These are phyloP conservation scores for Lamproptera curius DNA, from an alignment of 2,888 invertebrate species.

Conservation along the genomic window DNA sequence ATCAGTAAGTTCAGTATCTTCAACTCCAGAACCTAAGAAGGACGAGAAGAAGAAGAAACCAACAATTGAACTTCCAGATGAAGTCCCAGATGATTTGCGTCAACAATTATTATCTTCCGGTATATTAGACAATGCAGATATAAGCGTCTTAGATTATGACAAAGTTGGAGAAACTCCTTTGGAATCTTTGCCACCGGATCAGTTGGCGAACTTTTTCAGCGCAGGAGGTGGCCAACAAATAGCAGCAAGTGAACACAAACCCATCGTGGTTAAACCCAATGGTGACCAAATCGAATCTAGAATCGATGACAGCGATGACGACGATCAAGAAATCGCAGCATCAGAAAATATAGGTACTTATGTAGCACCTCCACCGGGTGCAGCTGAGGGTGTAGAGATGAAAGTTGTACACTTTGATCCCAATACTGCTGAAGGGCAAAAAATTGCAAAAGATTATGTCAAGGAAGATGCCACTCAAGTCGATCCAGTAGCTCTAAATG, in stretches of 20 bases:
- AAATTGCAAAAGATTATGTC: slow-evolving; percentile 84
- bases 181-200: slow-evolving; percentile 90
- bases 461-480: slow-evolving; percentile 84
- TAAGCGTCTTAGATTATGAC: slow-evolving; percentile 91
- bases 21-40: slow-evolving; percentile 59
- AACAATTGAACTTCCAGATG: slow-evolving; percentile 84
- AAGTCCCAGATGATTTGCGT: slow-evolving; percentile 91
- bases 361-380: slow-evolving; percentile 47
- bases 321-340: slow-evolving; percentile 77
- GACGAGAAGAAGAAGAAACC: slow-evolving; percentile 78
- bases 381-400: slow-evolving; percentile 84
- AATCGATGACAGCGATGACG: slow-evolving; percentile 62
- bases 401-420: slow-evolving; percentile 92
- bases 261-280: slow-evolving; percentile 81
- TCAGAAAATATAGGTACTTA: slow-evolving; percentile 71
- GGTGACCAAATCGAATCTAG: slow-evolving; percentile 76
- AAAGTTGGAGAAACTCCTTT: slow-evolving; percentile 92
- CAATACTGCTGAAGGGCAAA: slow-evolving; percentile 83
- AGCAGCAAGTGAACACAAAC: slow-evolving; percentile 82
- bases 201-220: slow-evolving; percentile 90
- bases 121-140: slow-evolving; percentile 91
- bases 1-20: slow-evolving; percentile 65
- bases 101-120: slow-evolving; percentile 91
- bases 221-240: slow-evolving; percentile 89
- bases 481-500: slow-evolving; percentile 85